Conservation (phyloP, 2,888 invertebrate genomes). For the Unio pictorum region DNA sequence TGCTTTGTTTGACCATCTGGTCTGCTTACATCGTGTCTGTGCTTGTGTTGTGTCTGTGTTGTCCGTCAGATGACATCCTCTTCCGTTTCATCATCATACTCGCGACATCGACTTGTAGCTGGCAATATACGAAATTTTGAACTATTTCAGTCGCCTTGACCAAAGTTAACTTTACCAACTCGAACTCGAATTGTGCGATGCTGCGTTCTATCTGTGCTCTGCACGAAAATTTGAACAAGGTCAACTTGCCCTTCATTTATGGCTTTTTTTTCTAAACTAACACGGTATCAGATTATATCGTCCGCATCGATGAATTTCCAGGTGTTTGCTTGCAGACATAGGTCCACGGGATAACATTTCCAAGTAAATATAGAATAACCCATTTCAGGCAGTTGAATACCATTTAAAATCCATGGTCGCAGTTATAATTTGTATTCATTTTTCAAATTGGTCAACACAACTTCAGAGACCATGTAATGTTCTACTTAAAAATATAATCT, state of each 20-base stretch:
- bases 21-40: too few relatives aligned
- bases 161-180: background rate
- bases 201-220: too few relatives aligned
- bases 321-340: slow-evolving; percentile 3
- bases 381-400: slow-evolving; percentile 5
- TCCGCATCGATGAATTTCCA: slow-evolving; percentile 1
- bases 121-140: slow-evolving; percentile 9
- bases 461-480: too few relatives aligned
- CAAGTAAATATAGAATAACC: slow-evolving; percentile 6
- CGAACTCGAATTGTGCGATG: too few relatives aligned
- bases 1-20: too few relatives aligned
- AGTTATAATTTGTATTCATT: background rate
- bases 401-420: background rate
- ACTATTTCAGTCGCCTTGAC: slow-evolving; percentile 17
- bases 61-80: too few relatives aligned
- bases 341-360: slow-evolving; percentile 18
- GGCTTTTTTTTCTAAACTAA: slow-evolving; percentile 10
- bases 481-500: too few relatives aligned
- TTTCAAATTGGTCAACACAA: too few relatives aligned
- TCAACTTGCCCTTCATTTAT: slow-evolving; percentile 7
- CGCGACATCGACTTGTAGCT: slow-evolving; percentile 13
- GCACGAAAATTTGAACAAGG: too few relatives aligned
- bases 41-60: too few relatives aligned
- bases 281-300: slow-evolving; percentile 10
- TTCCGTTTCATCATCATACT: too few relatives aligned